phyloP scores from a whole-genome alignment of 2,888 invertebrate species.

The Liopterus haemorrhoidalis region DNA sequence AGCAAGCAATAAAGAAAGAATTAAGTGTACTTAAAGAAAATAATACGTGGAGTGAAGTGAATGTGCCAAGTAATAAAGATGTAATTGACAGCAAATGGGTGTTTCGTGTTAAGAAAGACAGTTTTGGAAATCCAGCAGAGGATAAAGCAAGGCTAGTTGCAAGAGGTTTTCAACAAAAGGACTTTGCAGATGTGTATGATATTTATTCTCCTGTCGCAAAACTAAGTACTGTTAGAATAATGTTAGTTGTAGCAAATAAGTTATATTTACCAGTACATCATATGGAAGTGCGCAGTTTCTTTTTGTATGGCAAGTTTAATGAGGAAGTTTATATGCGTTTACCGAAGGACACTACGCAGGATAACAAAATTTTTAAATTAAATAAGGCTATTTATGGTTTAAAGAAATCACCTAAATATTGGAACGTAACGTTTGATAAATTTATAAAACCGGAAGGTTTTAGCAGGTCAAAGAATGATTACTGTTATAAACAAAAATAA shows the following conservation, averaged over 20 bases:
- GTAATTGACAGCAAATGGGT: background rate
- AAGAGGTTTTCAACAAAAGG: constrained; percentile 25
- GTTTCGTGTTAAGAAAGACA: too few species aligned
- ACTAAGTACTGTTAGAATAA: constrained; percentile 26
- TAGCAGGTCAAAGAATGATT: constrained; percentile 23
- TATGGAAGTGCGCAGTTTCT: constrained; percentile 28
- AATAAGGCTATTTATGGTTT: constrained; percentile 26
- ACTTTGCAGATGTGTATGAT: constrained; percentile 14
- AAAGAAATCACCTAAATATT: constrained; percentile 23
- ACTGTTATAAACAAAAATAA: constrained; percentile 17
- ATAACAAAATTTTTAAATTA: constrained; percentile 19
- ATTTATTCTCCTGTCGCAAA: constrained; percentile 29
- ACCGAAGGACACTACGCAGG: constrained; percentile 9
- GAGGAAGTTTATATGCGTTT: constrained; percentile 24
- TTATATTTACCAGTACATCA: constrained; percentile 20
- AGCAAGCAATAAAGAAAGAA: too few species aligned
- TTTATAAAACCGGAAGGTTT: constrained; percentile 21
- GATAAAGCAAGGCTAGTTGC: constrained; percentile 28
- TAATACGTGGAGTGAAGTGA: too few species aligned
- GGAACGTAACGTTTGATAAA: constrained; percentile 25
- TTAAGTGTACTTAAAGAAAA: too few species aligned
- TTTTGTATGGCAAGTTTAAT: constrained; percentile 26
- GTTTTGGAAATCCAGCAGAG: constrained; percentile 4
- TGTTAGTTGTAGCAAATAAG: constrained; percentile 26
- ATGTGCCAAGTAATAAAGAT: too few species aligned